Evolutionary conservation across 37 sponge, comb jelly and placozoan species (phyloP).

Genomic region (Cladorhizidae sp.): DNA sequence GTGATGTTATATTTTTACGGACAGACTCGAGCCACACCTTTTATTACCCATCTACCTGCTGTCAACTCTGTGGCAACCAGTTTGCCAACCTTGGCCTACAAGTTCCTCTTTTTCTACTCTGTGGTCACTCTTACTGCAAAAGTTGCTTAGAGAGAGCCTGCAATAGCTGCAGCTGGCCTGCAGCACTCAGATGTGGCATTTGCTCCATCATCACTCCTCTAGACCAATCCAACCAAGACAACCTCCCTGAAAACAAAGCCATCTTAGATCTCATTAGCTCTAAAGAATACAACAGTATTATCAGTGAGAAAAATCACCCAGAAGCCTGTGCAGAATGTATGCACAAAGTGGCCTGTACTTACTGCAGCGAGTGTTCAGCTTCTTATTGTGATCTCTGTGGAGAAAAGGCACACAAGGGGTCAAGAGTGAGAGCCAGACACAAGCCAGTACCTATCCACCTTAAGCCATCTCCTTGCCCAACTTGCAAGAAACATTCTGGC

Average conservation of each 20-base stretch:
- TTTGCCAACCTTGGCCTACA: conserved; percentile 39
- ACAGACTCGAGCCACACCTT: background rate
- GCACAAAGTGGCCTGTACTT: conserved; percentile 35
- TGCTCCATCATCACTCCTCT: conserved; percentile 55
- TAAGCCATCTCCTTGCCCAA: conserved; percentile 71
- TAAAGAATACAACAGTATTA: conserved; percentile 43
- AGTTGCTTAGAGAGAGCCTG: conserved; percentile 62
- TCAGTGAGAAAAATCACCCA: conserved; percentile 9
- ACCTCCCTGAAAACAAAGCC: conserved; percentile 53
- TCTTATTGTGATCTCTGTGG: conserved; percentile 70
- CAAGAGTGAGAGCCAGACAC: conserved; percentile 64
- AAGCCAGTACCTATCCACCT: conserved; percentile 74
- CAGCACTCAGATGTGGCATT: conserved; percentile 58
- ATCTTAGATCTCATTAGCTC: conserved; percentile 64
- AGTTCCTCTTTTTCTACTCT: conserved; percentile 66
- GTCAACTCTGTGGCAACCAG: conserved; percentile 38
- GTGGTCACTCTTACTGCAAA: conserved; percentile 82
- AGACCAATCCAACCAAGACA: conserved; percentile 43
- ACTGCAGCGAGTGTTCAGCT: conserved; percentile 79
- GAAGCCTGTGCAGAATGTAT: conserved; percentile 90
- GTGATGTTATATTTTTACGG: conserved; percentile 7
- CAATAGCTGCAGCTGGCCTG: conserved; percentile 35
- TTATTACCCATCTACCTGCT: conserved; percentile 6
- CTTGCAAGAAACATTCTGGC: conserved; percentile 76
- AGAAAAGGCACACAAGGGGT: conserved; percentile 63